These are phyloP conservation scores for Cordilura impudica DNA, from an alignment of 2,888 invertebrate species.

Conservation along the genomic window DNA sequence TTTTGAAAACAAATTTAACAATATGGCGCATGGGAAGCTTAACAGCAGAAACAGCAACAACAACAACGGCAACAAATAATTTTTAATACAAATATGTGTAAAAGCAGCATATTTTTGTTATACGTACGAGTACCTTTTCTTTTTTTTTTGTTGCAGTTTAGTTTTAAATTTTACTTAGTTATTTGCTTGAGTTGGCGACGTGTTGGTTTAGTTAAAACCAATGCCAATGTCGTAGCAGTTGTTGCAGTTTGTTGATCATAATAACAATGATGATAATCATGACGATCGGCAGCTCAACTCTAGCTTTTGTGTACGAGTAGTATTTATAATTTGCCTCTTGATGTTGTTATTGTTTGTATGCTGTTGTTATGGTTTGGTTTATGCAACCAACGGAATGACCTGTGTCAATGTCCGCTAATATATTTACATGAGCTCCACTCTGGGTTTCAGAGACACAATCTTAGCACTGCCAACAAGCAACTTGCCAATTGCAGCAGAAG, in stretches of 20 bases:
- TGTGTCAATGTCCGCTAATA: conserved; percentile 65
- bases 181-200: conserved; percentile 44
- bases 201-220: conserved; percentile 57
- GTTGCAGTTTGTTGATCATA: conserved; percentile 67
- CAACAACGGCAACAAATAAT: conserved; percentile 7
- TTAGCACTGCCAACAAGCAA: not conserved
- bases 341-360: conserved; percentile 22
- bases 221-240: conserved; percentile 70
- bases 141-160: not conserved
- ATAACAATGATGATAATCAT: conserved; percentile 39
- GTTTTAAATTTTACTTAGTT: not conserved
- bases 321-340: conserved; percentile 5
- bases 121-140: not conserved
- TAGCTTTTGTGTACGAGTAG: not conserved
- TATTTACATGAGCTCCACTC: conserved; percentile 63
- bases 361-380: conserved; percentile 39
- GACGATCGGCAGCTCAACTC: conserved; percentile 29
- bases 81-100: conserved; percentile 46
- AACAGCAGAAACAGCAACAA: conserved; percentile 19
- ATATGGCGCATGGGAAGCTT: conserved; percentile 54
- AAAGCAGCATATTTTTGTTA: conserved; percentile 12
- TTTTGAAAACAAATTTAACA: conserved; percentile 62
- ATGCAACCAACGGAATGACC: conserved; percentile 54
- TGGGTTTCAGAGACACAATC: conserved; percentile 18
- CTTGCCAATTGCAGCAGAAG: not conserved